A percentile compares a stretch with the other conserved stretches of the same genome.
Conservation (phyloP, 2,797 vertebrate genomes). For the Garrulus glandarius region DNA sequence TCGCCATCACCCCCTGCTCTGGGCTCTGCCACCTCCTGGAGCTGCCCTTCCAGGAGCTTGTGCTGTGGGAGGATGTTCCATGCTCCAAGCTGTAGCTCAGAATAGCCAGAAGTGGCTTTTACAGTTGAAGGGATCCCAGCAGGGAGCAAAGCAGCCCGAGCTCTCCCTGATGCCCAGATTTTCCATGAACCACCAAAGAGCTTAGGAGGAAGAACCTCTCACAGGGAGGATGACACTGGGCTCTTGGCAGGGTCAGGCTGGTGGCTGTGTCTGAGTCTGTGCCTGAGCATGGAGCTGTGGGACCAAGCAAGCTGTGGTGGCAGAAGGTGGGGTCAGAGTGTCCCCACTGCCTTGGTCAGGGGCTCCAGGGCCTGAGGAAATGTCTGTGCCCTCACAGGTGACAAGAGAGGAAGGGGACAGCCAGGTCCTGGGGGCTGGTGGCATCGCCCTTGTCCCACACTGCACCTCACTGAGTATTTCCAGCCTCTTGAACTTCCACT, state of each 20-base stretch:
- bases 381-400: not conserved
- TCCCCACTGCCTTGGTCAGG: not conserved
- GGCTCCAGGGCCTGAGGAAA: not conserved
- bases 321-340: not conserved
- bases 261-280: not conserved
- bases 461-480: not conserved
- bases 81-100: not conserved
- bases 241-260: not conserved
- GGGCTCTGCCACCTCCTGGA: not conserved
- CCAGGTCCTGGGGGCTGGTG: not conserved
- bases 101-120: not conserved
- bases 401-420: not conserved
- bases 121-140: not conserved
- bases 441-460: not conserved
- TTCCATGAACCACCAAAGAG: not conserved
- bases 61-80: not conserved
- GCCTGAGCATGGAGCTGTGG: accelerated
- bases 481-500: not conserved
- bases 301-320: accelerated
- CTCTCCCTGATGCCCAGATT: not conserved
- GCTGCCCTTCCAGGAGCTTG: not conserved
- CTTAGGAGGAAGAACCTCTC: not conserved
- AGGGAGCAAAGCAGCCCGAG: not conserved
- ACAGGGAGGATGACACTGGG: not conserved
- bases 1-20: not conserved